These are phyloP conservation scores for Valencia hispanica DNA, from an alignment of 2,797 vertebrate genomes.

Conservation along the genomic window DNA sequence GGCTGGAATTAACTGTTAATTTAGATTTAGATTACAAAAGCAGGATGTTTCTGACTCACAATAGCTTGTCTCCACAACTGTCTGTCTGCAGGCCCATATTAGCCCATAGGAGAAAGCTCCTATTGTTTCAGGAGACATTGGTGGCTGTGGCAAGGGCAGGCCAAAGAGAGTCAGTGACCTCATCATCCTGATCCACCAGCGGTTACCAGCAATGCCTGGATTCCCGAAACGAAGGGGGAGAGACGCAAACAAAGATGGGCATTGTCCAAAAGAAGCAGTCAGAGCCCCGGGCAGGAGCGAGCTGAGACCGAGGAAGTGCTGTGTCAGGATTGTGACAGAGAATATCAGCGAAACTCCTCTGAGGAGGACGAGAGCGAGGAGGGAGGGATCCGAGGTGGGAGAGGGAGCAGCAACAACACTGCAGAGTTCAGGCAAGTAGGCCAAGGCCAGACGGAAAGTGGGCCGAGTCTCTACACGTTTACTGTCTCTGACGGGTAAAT, in stretches of 20 bases:
- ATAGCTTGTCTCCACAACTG: constrained; percentile 48
- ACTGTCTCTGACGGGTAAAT: constrained; percentile 16
- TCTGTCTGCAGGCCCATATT: constrained; percentile 39
- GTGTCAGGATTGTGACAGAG: constrained; percentile 77
- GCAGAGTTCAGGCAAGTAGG: constrained; percentile 49
- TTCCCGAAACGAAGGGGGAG: constrained; percentile 78
- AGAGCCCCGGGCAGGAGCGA: constrained; percentile 53
- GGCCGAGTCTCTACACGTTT: constrained; percentile 7
- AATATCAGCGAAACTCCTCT: constrained; percentile 68
- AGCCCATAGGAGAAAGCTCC: constrained; percentile 64
- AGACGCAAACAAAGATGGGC: constrained; percentile 78
- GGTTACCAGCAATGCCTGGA: constrained; percentile 81
- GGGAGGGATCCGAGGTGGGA: constrained; percentile 36
- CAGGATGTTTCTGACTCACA: constrained; percentile 51
- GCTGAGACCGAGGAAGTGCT: constrained; percentile 72
- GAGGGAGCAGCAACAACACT: constrained; percentile 2
- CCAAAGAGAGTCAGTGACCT: constrained; percentile 78
- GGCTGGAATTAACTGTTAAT: constrained; percentile 32
- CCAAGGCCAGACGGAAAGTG: constrained; percentile 44
- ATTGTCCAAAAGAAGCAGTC: constrained; percentile 78
- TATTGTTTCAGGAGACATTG: constrained; percentile 65
- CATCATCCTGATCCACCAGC: constrained; percentile 71
- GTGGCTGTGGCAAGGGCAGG: constrained; percentile 46
- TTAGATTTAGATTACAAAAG: constrained; percentile 41
- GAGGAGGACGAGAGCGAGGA: constrained; percentile 42